Conservation (phyloP, 2,888 invertebrate species). For the Criorhina ranunculi region DNA sequence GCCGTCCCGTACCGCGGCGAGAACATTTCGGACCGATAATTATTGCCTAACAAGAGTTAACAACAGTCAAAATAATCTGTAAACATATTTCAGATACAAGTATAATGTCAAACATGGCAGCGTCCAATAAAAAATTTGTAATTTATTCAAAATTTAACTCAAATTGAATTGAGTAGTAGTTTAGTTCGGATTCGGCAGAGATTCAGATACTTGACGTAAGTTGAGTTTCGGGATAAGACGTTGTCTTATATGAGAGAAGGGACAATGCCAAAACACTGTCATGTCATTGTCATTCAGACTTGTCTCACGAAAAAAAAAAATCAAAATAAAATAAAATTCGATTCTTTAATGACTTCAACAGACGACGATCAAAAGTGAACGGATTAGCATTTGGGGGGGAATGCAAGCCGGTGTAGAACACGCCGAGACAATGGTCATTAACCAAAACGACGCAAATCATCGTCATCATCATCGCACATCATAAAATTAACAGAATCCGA, state of each 20-base stretch:
- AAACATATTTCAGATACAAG: conserved; percentile 75
- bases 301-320: background rate
- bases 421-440: conserved; percentile 72
- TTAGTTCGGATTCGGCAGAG: conserved; percentile 15
- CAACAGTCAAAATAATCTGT: conserved; percentile 77
- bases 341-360: conserved; percentile 75
- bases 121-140: conserved; percentile 66
- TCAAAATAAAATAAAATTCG: conserved; percentile 60
- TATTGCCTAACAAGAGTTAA: conserved; percentile 76
- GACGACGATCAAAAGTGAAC: conserved; percentile 65
- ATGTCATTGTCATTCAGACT: conserved; percentile 61
- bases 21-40: conserved; percentile 68
- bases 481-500: conserved; percentile 75
- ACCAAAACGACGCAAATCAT: conserved; percentile 76
- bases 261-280: conserved; percentile 70
- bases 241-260: conserved; percentile 26
- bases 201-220: background rate
- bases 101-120: conserved; percentile 71
- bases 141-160: conserved; percentile 62
- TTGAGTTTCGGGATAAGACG: too few species aligned
- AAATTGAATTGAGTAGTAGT: conserved; percentile 66
- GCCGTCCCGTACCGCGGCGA: conserved; percentile 56
- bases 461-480: conserved; percentile 77
- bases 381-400: conserved; percentile 65
- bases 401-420: conserved; percentile 56